Conservation (phyloP, 1,140 invertebrate species). For the Leptinotarsa texana region DNA sequence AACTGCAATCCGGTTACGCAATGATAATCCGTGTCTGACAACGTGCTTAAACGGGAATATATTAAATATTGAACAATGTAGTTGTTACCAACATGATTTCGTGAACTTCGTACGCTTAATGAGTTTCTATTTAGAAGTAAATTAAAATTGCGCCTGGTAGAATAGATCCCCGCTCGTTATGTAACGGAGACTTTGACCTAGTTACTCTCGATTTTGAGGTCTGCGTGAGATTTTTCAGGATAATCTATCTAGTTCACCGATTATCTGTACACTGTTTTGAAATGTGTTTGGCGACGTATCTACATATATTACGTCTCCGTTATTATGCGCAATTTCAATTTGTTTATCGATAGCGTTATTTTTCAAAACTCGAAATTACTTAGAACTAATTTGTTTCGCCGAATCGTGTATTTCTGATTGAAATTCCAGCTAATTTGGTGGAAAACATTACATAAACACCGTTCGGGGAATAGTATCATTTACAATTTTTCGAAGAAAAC, state of each 20-base stretch:
- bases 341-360: constrained; percentile 18
- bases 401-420: background rate
- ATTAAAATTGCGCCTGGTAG: constrained; percentile 12
- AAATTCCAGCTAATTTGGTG: background rate
- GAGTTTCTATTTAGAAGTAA: constrained; percentile 17
- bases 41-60: constrained; percentile 30
- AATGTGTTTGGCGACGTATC: constrained; percentile 37
- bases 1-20: constrained; percentile 43
- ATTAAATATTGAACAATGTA: constrained; percentile 33
- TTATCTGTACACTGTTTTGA: constrained; percentile 29
- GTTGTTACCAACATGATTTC: constrained; percentile 25
- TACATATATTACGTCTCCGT: background rate
- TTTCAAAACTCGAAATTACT: constrained; percentile 5
- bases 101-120: constrained; percentile 12
- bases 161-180: constrained; percentile 37
- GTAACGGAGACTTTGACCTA: constrained; percentile 43
- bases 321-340: constrained; percentile 27
- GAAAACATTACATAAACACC: constrained; percentile 6
- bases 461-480: background rate
- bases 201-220: constrained; percentile 31
- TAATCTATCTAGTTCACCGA: constrained; percentile 6
- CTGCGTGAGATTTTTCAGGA: constrained; percentile 19
- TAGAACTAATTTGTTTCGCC: background rate
- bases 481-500: background rate
- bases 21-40: constrained; percentile 28